A percentile compares a stretch with the other conserved stretches of the same genome.
Conservation (phyloP, 2,113 vertebrate genomes). For the Crotalus horridus region DNA sequence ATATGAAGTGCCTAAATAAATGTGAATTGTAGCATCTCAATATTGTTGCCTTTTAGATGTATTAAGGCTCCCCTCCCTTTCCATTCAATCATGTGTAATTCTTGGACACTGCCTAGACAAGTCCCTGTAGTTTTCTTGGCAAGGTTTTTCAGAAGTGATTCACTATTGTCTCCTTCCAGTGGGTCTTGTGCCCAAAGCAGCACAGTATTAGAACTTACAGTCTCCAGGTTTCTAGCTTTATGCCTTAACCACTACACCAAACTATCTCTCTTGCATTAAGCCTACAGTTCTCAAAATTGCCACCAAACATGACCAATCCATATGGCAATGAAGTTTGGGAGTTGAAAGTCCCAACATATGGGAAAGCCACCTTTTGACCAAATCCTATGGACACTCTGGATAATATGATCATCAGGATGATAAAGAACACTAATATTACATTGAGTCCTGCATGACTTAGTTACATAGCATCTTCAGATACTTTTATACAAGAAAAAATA, state of each 20-base stretch:
- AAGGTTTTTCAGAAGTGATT: background rate
- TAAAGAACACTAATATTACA: background rate
- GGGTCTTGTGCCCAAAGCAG: background rate
- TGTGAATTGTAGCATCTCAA: background rate
- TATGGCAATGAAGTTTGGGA: background rate
- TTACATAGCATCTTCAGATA: background rate
- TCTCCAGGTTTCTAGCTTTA: background rate
- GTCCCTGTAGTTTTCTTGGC: background rate
- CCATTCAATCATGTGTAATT: background rate
- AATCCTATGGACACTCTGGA: background rate
- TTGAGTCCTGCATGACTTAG: background rate
- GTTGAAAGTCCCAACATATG: background rate
- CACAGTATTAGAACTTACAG: background rate
- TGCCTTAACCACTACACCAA: background rate
- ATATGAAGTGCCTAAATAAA: background rate
- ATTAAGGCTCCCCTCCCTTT: background rate
- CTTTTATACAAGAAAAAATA: background rate
- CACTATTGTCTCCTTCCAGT: background rate
- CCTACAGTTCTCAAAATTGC: background rate
- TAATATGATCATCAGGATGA: background rate
- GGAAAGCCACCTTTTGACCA: background rate
- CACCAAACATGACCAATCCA: background rate
- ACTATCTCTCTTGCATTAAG: background rate
- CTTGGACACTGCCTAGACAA: background rate
- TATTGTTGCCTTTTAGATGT: background rate